These are phyloP conservation scores for Sphecodes monilicornis DNA, from an alignment of 2,888 invertebrate species.

Conservation along the genomic window DNA sequence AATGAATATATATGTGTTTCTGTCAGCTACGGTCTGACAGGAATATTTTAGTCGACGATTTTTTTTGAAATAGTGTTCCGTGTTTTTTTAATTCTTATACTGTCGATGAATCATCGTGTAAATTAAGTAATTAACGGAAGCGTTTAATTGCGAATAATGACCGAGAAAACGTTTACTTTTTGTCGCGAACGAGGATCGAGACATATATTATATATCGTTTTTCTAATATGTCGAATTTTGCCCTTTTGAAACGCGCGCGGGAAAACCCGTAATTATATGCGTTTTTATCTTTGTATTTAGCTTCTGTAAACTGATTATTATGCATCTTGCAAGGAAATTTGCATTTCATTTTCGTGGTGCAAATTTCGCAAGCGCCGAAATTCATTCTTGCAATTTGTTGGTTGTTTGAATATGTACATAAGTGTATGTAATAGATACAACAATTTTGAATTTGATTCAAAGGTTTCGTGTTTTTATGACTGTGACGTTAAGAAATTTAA, in stretches of 20 bases:
- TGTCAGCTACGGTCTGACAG: no score
- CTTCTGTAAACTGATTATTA: not conserved
- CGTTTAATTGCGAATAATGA: not conserved
- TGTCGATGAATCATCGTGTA: not conserved
- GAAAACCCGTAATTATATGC: no score
- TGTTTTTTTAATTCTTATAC: not conserved
- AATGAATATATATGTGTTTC: not conserved
- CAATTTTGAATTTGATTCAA: not conserved
- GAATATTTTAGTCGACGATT: not conserved
- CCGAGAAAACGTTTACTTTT: not conserved
- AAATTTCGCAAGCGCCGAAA: not conserved
- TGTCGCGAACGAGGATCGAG: not conserved
- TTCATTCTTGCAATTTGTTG: not conserved
- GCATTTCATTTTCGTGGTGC: not conserved
- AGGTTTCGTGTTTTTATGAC: not conserved
- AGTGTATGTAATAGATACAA: not conserved
- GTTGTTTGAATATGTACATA: not conserved
- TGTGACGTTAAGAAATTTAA: not conserved
- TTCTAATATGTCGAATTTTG: not conserved
- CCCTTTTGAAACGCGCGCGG: not conserved
- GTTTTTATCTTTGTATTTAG: not conserved
- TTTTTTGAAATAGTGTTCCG: not conserved
- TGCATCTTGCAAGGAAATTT: not conserved
- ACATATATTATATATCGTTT: not conserved
- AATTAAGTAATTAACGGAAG: not conserved